Evolutionary conservation across 2,113 vertebrate genomes (phyloP), one percentile per base, ranked within the genome.

Genomic region (Hoplias malabaricus): DNA sequence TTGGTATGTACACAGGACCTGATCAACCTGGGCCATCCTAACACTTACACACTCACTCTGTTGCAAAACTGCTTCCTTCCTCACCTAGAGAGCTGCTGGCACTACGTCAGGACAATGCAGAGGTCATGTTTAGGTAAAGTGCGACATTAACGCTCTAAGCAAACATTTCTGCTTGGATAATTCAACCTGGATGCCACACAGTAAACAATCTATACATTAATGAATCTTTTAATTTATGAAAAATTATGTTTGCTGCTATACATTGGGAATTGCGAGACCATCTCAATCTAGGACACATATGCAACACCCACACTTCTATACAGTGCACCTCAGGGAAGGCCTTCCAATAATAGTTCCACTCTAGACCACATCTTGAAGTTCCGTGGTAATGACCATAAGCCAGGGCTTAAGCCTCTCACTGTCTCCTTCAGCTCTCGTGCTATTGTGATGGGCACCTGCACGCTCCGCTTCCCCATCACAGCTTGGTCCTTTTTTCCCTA

Each of bases 1-100:
- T 72, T 85, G 80, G 79, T 82, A 88, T 87, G 86, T 81, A 84
- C 50, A 82, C 73, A 79, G 87, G 90, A 91, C 89, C 90, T 90
- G 90, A 82, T 86, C 67, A 85, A 89, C 90, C 88, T 91, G 88
- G 84, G 83, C 40, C 42, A 54, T 59, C 38, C 42, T 48, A 53
- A 27, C 42, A n/a, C 56, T 76, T 29, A 53, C 11, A 23, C 67
- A 78, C n/a, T n/a, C 54, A 31, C 43, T 27, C 48, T 77, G 48
- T 25, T 43, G 68, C 48, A 82, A 88, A 75, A 9, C 78, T 78
- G 68, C 69, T 82, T 66, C 66, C 67, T 43, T 71, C 66, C 82
- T 79, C 84, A 88, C 86, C 87, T 83, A 84, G 33, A 84, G n/a
- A 72, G 69, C 59, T 78, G 82, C 59, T 83, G 85, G 76, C 83